These are phyloP conservation scores for Oncorhynchus mykiss DNA, from an alignment of 2,113 vertebrate genomes.

Conservation along the genomic window DNA sequence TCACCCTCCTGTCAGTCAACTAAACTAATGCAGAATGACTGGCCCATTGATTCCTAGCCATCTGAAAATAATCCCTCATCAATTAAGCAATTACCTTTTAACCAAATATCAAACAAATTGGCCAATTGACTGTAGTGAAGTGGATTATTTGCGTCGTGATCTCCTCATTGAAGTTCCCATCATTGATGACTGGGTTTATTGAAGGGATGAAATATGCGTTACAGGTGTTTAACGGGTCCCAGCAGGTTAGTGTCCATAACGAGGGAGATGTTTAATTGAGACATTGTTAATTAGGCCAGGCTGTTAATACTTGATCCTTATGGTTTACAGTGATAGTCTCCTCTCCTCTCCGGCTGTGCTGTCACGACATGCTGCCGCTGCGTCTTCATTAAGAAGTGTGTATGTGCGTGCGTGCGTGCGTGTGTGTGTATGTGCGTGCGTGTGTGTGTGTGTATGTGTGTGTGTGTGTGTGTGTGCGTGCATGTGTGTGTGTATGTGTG, in stretches of 20 bases:
- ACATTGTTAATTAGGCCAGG: constrained; percentile 46
- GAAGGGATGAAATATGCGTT: constrained; percentile 59
- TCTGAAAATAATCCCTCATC: constrained; percentile 64
- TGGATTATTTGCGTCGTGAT: constrained; percentile 2
- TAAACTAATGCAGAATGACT: constrained; percentile 35
- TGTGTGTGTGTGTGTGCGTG: not conserved
- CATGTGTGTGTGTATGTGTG: not conserved
- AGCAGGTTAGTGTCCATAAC: constrained; percentile 28
- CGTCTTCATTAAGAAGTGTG: not conserved
- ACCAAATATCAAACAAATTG: constrained; percentile 47
- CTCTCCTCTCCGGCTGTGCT: not conserved
- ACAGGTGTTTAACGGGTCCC: constrained; percentile 67
- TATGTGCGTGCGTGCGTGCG: not conserved
- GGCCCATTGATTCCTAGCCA: constrained; percentile 65
- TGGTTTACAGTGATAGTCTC: not conserved
- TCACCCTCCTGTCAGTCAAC: constrained; percentile 53
- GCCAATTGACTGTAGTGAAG: constrained; percentile 37
- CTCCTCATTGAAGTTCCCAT: no score
- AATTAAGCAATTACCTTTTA: constrained; percentile 65
- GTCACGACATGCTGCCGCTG: not conserved
- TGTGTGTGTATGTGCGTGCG: constrained; percentile 1
- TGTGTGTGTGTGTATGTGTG: not conserved
- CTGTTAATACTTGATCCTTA: not conserved
- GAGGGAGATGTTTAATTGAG: constrained; percentile 62
- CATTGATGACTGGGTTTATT: not conserved